These are phyloP conservation scores for Hippocampus guttulatus DNA, from an alignment of 2,113 vertebrate species.

Conservation along the genomic window DNA sequence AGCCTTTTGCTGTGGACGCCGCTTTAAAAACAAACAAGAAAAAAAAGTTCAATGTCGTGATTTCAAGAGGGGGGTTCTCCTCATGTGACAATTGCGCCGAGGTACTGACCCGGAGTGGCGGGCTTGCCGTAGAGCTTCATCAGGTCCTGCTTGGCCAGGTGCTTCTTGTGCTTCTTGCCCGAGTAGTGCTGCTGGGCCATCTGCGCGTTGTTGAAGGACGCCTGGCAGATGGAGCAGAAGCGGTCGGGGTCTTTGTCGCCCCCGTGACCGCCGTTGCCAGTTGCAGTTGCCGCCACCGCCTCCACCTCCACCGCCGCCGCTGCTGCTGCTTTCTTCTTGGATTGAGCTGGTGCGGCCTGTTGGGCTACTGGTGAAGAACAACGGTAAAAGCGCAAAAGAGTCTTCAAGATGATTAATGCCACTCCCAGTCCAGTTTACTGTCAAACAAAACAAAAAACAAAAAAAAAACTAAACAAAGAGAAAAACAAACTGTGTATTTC, in stretches of 20 bases:
- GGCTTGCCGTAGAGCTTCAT: constrained; percentile 90
- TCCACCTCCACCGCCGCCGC: too few relatives aligned
- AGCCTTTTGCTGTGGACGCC: constrained; percentile 87
- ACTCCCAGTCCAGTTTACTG: too few relatives aligned
- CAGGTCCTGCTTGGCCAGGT: constrained; percentile 89
- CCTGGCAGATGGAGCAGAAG: constrained; percentile 92
- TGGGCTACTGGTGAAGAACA: constrained; percentile 24
- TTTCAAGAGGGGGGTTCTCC: too few relatives aligned
- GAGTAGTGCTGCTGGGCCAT: constrained; percentile 96
- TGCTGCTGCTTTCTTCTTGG: constrained; percentile 32
- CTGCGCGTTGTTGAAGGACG: constrained; percentile 92
- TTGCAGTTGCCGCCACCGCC: neutral
- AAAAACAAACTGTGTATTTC: too few relatives aligned
- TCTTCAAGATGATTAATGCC: too few relatives aligned
- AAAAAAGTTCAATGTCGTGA: too few relatives aligned
- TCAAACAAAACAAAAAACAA: too few relatives aligned
- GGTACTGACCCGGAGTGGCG: constrained; percentile 58
- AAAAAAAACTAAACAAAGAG: too few relatives aligned
- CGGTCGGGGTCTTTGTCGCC: constrained; percentile 77
- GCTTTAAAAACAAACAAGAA: constrained; percentile 15
- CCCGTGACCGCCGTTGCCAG: constrained; percentile 41
- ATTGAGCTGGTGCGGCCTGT: constrained; percentile 29
- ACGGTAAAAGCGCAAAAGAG: neutral
- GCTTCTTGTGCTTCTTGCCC: constrained; percentile 95
- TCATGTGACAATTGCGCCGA: too few relatives aligned